Percentiles rank a stretch among this genome's conserved stretches.
Conservation (phyloP, 2,797 vertebrate species). For the Mormyrus proboscirostris region DNA sequence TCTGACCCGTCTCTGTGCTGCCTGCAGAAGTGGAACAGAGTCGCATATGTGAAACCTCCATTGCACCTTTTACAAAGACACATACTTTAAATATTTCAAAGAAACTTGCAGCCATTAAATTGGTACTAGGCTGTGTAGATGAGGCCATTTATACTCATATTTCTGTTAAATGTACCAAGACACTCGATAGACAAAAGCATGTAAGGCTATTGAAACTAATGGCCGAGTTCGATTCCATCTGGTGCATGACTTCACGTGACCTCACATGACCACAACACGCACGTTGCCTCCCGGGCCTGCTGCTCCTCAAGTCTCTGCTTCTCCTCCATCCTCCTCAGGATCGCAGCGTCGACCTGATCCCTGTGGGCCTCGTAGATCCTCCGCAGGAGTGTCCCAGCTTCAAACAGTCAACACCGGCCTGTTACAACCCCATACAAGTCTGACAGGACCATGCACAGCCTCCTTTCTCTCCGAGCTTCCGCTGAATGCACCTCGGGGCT, state of each 20-base stretch:
- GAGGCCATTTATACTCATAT: neutral
- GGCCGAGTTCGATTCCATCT: neutral
- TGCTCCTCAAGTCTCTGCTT: constrained; percentile 46
- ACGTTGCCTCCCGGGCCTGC: constrained; percentile 55
- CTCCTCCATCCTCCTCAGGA: constrained; percentile 53
- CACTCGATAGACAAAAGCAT: neutral
- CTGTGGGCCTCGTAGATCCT: constrained; percentile 71
- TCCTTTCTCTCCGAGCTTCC: neutral
- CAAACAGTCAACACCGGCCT: neutral
- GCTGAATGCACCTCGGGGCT: neutral
- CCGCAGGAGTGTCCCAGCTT: constrained; percentile 59
- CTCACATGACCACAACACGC: constrained; percentile 40
- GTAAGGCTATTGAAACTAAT: neutral
- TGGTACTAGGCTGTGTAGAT: neutral
- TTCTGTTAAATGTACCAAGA: neutral
- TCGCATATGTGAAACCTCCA: neutral
- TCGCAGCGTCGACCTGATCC: constrained; percentile 57
- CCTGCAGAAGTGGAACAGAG: constrained; percentile 34
- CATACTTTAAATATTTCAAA: neutral
- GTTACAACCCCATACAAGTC: neutral
- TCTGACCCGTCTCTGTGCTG: constrained; percentile 31
- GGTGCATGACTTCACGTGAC: neutral
- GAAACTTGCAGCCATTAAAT: neutral
- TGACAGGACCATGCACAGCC: neutral
- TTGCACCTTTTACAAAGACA: neutral